Evolutionary conservation across 2,113 vertebrate species (phyloP).

Genomic region (Ploceus nigricollis): DNA sequence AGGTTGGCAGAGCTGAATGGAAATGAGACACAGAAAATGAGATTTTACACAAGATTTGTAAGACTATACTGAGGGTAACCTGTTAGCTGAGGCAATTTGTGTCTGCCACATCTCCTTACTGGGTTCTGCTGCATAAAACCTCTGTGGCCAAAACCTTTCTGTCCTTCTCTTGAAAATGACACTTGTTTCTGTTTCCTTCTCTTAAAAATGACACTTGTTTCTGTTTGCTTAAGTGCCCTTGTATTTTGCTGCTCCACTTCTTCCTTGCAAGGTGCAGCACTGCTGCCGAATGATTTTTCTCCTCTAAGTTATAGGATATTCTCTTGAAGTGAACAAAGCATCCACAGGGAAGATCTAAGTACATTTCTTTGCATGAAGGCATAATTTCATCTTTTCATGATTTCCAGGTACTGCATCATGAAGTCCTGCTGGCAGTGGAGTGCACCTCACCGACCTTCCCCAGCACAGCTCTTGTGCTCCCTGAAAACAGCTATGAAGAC

Average conservation of each 20-base stretch:
- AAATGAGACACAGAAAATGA: not conserved
- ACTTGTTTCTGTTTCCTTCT: not conserved
- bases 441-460: conserved; percentile 72
- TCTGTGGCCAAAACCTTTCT: not conserved
- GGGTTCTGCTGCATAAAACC: not conserved
- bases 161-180: not conserved
- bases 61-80: not conserved
- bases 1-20: not conserved
- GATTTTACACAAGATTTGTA: not conserved
- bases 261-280: not conserved
- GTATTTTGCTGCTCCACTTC: not conserved
- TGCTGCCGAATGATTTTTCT: not conserved
- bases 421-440: conserved; percentile 88
- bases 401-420: conserved; percentile 82
- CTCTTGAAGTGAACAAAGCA: not conserved
- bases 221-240: not conserved
- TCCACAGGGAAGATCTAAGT: not conserved
- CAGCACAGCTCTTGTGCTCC: conserved; percentile 71
- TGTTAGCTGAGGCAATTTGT: not conserved
- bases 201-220: not conserved
- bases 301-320: not conserved
- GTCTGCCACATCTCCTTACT: not conserved
- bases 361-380: not conserved
- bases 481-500: conserved; percentile 74
- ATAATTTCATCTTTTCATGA: not conserved